phyloP scores from a whole-genome alignment of 2,888 invertebrate genomes.

The Neoitamus cyanurus region DNA sequence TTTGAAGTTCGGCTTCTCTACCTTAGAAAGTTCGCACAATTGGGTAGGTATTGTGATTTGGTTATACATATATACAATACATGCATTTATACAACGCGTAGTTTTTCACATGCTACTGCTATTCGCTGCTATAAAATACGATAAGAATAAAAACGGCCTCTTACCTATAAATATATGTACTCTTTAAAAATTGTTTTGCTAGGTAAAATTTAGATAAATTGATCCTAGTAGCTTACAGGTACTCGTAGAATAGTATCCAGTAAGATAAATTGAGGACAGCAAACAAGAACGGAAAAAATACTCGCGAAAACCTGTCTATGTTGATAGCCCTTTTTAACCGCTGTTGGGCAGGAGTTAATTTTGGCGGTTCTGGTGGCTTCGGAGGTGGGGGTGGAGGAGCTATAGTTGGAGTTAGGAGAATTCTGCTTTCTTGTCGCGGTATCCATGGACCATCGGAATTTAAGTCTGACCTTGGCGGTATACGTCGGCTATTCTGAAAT shows the following conservation, averaged over 20 bases:
- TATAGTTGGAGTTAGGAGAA: constrained; percentile 62
- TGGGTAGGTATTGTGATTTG: background rate
- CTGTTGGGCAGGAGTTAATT: constrained; percentile 70
- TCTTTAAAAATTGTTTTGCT: background rate
- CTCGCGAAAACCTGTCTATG: constrained; percentile 77
- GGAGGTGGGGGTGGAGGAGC: constrained; percentile 58
- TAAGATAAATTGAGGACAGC: constrained; percentile 76
- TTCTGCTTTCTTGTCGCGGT: constrained; percentile 64
- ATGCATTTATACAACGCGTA: background rate
- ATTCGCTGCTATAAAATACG: background rate
- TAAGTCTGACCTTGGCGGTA: constrained; percentile 43
- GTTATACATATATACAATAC: background rate
- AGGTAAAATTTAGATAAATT: background rate
- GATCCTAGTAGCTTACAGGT: constrained; percentile 68
- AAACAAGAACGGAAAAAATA: constrained; percentile 78
- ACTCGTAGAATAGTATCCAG: constrained; percentile 80
- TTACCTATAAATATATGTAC: background rate
- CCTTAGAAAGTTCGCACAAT: no score
- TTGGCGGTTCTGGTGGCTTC: constrained; percentile 63
- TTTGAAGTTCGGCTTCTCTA: no score
- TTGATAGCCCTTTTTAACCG: constrained; percentile 75
- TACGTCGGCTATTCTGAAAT: constrained; percentile 50
- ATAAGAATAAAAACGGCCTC: background rate
- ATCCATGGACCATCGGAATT: constrained; percentile 60
- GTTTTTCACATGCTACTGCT: background rate